Evolutionary conservation across 2,113 vertebrate genomes (phyloP).

Genomic region (Poecile atricapillus): DNA sequence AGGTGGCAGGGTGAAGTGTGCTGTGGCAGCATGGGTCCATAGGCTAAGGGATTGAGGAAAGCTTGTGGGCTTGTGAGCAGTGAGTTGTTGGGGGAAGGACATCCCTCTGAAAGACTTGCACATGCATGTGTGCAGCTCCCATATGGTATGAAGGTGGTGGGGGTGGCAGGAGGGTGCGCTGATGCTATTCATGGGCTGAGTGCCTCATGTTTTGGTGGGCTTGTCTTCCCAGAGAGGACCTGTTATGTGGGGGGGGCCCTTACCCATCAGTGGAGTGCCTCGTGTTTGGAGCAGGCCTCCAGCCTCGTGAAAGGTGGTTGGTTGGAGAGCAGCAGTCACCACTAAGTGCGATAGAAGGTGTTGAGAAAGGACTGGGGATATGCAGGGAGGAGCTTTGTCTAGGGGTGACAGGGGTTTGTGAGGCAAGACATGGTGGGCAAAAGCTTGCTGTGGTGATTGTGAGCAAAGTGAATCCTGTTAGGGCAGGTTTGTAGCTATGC

Average conservation of each 20-base stretch:
- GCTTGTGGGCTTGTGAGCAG: neutral
- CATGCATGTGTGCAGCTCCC: neutral
- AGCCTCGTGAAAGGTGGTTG: neutral
- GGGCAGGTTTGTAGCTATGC: neutral
- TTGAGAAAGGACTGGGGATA: neutral
- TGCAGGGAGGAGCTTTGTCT: neutral
- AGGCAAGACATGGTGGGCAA: neutral
- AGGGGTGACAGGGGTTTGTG: neutral
- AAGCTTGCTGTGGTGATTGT: neutral
- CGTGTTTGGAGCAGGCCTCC: neutral
- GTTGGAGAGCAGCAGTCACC: neutral
- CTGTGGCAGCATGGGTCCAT: rapidly evolving
- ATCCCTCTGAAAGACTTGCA: neutral
- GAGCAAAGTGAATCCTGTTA: neutral
- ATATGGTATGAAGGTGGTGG: slow-evolving; percentile 42
- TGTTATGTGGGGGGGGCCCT: neutral
- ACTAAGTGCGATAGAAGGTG: neutral
- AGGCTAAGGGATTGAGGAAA: neutral
- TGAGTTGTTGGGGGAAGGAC: neutral
- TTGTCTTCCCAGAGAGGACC: neutral
- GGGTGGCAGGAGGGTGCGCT: neutral
- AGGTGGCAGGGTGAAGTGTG: neutral
- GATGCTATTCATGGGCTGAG: neutral
- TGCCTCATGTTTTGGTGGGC: neutral
- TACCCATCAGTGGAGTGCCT: neutral